phyloP scores from a whole-genome alignment of 1,140 invertebrate species.

The Heterodera schachtii region DNA sequence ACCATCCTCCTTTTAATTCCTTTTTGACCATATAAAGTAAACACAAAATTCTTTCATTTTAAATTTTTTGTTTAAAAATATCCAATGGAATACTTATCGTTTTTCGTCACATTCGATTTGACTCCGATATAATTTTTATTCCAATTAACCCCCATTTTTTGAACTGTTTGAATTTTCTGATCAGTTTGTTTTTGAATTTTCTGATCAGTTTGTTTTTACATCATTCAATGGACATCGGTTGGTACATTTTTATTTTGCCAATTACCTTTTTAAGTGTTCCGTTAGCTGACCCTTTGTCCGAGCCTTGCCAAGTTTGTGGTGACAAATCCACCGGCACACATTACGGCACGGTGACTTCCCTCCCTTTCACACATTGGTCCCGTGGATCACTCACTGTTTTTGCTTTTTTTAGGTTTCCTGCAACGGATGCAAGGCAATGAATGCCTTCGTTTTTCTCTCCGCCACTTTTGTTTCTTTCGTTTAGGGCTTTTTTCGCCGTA shows the following conservation, averaged over 20 bases:
- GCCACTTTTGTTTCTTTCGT: conserved; percentile 15
- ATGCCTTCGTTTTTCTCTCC: conserved; percentile 16
- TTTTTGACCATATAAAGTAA: too few species aligned
- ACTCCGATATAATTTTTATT: too few species aligned
- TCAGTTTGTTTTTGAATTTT: too few species aligned
- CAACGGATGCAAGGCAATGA: conserved; percentile 69
- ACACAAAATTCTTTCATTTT: too few species aligned
- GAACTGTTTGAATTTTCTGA: too few species aligned
- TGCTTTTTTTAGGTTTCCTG: conserved; percentile 41
- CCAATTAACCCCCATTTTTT: too few species aligned
- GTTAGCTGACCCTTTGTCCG: conserved; percentile 49
- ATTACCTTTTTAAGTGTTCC: neutral
- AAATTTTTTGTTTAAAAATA: too few species aligned
- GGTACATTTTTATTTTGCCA: neutral
- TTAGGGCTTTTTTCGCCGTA: conserved; percentile 88
- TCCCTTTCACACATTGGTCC: neutral
- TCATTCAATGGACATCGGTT: conserved; percentile 2
- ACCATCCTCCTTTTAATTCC: too few species aligned
- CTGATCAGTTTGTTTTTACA: too few species aligned
- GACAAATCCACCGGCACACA: conserved; percentile 56
- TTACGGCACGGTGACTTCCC: conserved; percentile 23
- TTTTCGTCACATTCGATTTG: too few species aligned
- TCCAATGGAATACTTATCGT: too few species aligned
- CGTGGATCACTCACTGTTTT: conserved; percentile 3
- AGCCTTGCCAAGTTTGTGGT: conserved; percentile 54